These are phyloP conservation scores for Latrodectus geometricus DNA, from an alignment of 1,140 invertebrate genomes.

Conservation along the genomic window DNA sequence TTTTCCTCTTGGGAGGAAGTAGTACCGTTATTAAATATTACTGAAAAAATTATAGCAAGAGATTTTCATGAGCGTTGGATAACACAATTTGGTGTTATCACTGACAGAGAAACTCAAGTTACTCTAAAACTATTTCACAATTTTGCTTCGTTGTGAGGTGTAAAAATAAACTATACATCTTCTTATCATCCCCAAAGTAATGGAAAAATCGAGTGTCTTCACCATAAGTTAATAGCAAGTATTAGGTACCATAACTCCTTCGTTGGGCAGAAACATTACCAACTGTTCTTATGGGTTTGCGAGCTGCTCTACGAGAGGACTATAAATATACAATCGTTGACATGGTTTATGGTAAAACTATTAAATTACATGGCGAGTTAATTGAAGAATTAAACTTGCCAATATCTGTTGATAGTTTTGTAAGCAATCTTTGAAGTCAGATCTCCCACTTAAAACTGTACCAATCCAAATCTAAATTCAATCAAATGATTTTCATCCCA, in stretches of 20 bases:
- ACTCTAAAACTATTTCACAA: conserved; percentile 54
- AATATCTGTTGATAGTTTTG: background rate
- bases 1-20: too few relatives aligned
- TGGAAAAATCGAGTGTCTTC: conserved; percentile 65
- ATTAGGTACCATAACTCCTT: conserved; percentile 28
- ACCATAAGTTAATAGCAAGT: conserved; percentile 59
- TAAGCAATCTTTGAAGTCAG: background rate
- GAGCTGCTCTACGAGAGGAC: conserved; percentile 65
- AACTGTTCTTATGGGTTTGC: conserved; percentile 67
- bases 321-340: conserved; percentile 50
- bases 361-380: conserved; percentile 61
- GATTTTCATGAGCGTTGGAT: too few relatives aligned
- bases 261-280: conserved; percentile 66
- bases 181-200: conserved; percentile 66
- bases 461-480: background rate
- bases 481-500: background rate
- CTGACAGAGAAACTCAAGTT: conserved; percentile 69
- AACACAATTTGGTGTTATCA: too few relatives aligned
- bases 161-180: background rate
- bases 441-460: background rate
- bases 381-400: background rate
- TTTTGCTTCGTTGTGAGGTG: background rate
- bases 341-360: conserved; percentile 48
- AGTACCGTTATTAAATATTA: too few relatives aligned
- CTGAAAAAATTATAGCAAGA: too few relatives aligned